These are phyloP conservation scores for Dryobates pubescens DNA, from an alignment of 2,797 vertebrate genomes.

Conservation along the genomic window DNA sequence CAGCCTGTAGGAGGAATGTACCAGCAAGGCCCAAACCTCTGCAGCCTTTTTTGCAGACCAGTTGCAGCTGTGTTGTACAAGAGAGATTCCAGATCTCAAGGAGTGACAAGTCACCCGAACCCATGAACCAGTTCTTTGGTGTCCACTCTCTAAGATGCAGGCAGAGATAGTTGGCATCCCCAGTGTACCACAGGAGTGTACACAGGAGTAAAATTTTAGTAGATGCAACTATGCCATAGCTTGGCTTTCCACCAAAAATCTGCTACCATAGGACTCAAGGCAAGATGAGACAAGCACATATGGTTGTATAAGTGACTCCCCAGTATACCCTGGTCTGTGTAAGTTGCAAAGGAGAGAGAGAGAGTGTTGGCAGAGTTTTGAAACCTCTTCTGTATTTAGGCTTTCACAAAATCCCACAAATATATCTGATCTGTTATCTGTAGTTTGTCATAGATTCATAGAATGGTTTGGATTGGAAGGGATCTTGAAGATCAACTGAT, in stretches of 20 bases:
- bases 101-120: not conserved
- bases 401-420: not conserved
- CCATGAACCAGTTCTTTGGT: not conserved
- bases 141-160: not conserved
- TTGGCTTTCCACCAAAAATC: not conserved
- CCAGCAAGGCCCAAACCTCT: too few species aligned
- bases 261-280: not conserved
- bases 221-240: not conserved
- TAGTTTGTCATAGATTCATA: too few species aligned
- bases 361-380: not conserved
- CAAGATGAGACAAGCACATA: not conserved
- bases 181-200: rapidly evolving
- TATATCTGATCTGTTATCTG: not conserved
- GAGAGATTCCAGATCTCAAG: not conserved
- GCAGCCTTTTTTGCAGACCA: rapidly evolving
- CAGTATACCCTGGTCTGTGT: not conserved
- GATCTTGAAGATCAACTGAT: too few species aligned
- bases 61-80: not conserved
- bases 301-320: not conserved
- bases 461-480: too few species aligned
- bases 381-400: not conserved
- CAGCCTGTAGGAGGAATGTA: not conserved
- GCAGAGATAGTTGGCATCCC: not conserved
- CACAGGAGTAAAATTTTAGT: not conserved
- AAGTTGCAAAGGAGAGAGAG: not conserved